These are phyloP conservation scores for Tragulus kanchil DNA, from an alignment of 2,113 vertebrate genomes.

Conservation along the genomic window DNA sequence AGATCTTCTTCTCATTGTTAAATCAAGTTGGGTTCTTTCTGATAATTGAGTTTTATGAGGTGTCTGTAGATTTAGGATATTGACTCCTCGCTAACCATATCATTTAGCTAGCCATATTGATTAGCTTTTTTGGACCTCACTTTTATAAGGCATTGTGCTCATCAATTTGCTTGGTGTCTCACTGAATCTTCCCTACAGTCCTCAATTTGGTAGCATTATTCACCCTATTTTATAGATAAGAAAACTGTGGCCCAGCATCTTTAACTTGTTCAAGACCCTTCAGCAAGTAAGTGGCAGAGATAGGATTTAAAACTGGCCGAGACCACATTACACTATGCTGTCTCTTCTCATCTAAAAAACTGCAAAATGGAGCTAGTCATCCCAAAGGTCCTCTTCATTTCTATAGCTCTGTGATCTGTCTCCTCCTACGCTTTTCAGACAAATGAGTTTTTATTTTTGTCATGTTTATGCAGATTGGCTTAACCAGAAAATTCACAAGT, in stretches of 20 bases:
- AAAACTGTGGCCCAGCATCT: not conserved
- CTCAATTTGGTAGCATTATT: not conserved
- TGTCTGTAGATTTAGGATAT: not conserved
- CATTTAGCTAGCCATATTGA: not conserved
- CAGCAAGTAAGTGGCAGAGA: not conserved
- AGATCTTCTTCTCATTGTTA: not conserved
- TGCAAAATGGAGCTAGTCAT: not conserved
- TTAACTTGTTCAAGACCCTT: not conserved
- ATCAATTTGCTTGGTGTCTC: not conserved
- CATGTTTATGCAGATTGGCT: constrained; percentile 52
- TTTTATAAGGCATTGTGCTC: not conserved
- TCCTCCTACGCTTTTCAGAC: not conserved
- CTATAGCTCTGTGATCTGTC: not conserved
- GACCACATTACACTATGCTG: not conserved
- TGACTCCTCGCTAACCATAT: not conserved
- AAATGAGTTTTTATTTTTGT: constrained; percentile 64
- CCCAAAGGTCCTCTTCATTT: not conserved
- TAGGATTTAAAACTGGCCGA: not conserved
- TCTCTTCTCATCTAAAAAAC: not conserved
- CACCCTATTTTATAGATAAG: not conserved
- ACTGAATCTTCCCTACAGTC: not conserved
- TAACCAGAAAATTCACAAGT: constrained; percentile 62
- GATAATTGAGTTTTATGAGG: not conserved
- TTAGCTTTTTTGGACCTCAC: not conserved
- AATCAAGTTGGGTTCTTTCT: not conserved